Conservation (phyloP, 2,888 invertebrate species). For the Marronus borbonicus region DNA sequence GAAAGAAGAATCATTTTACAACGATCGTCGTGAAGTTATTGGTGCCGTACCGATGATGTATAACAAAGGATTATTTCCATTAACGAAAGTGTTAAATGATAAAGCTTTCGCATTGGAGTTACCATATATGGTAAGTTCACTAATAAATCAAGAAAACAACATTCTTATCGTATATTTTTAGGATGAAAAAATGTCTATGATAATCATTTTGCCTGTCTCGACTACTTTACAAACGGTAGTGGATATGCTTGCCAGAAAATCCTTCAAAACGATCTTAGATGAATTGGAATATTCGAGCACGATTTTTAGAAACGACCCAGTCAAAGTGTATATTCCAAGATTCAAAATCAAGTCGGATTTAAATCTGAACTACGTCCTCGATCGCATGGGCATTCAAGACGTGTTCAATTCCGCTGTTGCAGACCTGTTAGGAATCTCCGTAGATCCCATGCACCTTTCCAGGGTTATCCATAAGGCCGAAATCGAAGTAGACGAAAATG, state of each 20-base stretch:
- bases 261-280: slow-evolving; percentile 72
- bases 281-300: slow-evolving; percentile 71
- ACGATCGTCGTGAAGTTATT: slow-evolving; percentile 72
- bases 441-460: slow-evolving; percentile 74
- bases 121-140: slow-evolving; percentile 73
- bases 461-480: slow-evolving; percentile 81
- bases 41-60: slow-evolving; percentile 84
- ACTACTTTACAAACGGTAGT: slow-evolving; percentile 72
- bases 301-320: slow-evolving; percentile 74
- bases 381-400: slow-evolving; percentile 79
- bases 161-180: slow-evolving; percentile 53
- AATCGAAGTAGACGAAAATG: slow-evolving; percentile 83
- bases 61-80: slow-evolving; percentile 75
- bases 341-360: slow-evolving; percentile 77
- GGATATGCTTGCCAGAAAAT: slow-evolving; percentile 70
- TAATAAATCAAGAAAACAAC: background rate
- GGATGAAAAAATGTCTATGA: slow-evolving; percentile 77
- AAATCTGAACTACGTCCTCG: slow-evolving; percentile 74
- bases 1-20: slow-evolving; percentile 73
- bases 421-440: slow-evolving; percentile 74
- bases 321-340: slow-evolving; percentile 77
- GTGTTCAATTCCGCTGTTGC: slow-evolving; percentile 75
- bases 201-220: slow-evolving; percentile 77
- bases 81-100: slow-evolving; percentile 73
- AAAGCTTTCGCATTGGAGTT: slow-evolving; percentile 78